Evolutionary conservation across 2,797 vertebrate genomes (phyloP), one percentile per base, ranked within the genome.

Genomic region (Vireo griseus): DNA sequence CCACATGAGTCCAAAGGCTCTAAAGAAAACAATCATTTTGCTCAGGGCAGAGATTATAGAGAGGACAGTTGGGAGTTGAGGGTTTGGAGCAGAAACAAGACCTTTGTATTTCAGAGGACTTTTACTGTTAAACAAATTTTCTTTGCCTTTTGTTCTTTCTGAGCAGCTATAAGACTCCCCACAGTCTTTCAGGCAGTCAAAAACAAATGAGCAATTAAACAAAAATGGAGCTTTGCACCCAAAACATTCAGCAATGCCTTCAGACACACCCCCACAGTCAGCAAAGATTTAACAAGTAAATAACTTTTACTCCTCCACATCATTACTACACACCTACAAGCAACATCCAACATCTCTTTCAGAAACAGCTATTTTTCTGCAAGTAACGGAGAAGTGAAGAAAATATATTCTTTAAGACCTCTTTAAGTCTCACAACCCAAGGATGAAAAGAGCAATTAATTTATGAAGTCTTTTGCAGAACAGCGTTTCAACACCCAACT

Each of bases 171-270:
- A 85, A 74, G 55, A 86, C 59, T 90, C 72, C 65, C 75, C 48
- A 67, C 28, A 79, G 89, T 33, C 78, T 86, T 91, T 67, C 72
- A 91, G 37, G 58, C 81, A 92, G 89, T 37, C 48, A 88, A 77
- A 94, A 91, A 61, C 85, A 96, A 96, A 74, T 80, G 78, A 95
- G 68, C 91, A 95, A 91, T 83, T 92, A 80, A 81, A 86, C 55
- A 66, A 69, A 92, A 95, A 92, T 47, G 75, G 62, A 91, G 54
- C n/a, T 73, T 91, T 86, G 62, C 75, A 92, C 75, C 85, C 61
- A 72, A 94, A 96, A 86, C 85, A 91, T 89, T 83, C 78, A 80
- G 79, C 85, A 86, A 37, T 90, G 87, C 75, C 85, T 95, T 94
- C 92, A 95, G 89, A 96, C 72, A 86, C 86, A 88, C 75, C 72